Percentiles rank a stretch among this genome's conserved stretches.
Evolutionary conservation across 2,888 invertebrate genomes (phyloP).

Genomic region (Atrina japonica): DNA sequence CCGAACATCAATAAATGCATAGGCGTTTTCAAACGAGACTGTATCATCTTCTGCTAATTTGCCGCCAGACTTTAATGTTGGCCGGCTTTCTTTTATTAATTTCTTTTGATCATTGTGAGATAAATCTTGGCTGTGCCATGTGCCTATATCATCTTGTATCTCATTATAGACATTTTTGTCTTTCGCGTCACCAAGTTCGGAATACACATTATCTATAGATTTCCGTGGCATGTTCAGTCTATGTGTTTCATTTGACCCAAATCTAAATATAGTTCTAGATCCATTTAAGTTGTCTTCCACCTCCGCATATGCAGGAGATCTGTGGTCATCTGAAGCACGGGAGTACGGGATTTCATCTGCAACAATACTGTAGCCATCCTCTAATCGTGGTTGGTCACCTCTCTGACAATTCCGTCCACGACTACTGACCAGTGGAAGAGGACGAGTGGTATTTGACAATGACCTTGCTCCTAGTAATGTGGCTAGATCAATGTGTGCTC

Average conservation of each 20-base stretch:
- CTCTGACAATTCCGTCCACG: background rate
- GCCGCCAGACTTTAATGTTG: background rate
- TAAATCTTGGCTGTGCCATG: background rate
- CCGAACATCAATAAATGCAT: slow-evolving; percentile 15
- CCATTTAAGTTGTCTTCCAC: slow-evolving; percentile 25
- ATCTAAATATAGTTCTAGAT: slow-evolving; percentile 13
- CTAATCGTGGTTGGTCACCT: slow-evolving; percentile 12
- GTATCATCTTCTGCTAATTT: slow-evolving; percentile 7
- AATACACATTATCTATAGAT: slow-evolving; percentile 29
- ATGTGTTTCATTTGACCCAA: slow-evolving; percentile 4
- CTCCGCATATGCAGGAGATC: slow-evolving; percentile 32
- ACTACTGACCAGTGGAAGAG: slow-evolving; percentile 2
- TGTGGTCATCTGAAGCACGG: background rate
- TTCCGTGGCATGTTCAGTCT: background rate
- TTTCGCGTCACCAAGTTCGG: slow-evolving; percentile 3
- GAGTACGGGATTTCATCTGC: slow-evolving; percentile 34
- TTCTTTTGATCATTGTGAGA: slow-evolving; percentile 15
- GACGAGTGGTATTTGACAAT: background rate
- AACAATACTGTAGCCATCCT: slow-evolving; percentile 32
- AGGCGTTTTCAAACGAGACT: slow-evolving; percentile 10
- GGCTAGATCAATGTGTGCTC: slow-evolving; percentile 15
- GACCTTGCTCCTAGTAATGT: slow-evolving; percentile 5
- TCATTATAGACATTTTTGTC: slow-evolving; percentile 33
- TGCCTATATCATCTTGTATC: slow-evolving; percentile 22
- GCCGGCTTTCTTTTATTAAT: slow-evolving; percentile 7